Conservation (phyloP, 2,888 invertebrate genomes). For the Nymphalis urticae region DNA sequence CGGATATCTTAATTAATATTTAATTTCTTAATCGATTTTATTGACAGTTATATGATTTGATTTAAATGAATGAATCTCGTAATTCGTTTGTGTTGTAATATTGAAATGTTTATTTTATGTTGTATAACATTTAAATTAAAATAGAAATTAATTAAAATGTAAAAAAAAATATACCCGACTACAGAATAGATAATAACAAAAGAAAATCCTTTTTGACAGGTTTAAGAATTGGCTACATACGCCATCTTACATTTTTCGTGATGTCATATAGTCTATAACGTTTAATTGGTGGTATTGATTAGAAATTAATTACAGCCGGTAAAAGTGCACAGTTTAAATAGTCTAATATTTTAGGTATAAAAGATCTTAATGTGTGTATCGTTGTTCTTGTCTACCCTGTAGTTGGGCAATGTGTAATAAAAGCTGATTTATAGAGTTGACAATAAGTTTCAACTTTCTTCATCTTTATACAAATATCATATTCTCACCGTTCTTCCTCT, state of each 20-base stretch:
- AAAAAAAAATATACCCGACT: neutral
- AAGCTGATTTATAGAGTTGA: conserved; percentile 16
- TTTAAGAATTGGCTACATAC: too few species aligned
- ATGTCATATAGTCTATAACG: too few species aligned
- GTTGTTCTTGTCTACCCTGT: neutral
- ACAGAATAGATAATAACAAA: neutral
- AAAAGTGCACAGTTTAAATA: too few species aligned
- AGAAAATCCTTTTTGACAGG: too few species aligned
- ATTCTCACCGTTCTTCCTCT: neutral
- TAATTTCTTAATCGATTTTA: neutral
- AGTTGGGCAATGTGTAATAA: neutral
- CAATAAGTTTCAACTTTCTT: conserved; percentile 30
- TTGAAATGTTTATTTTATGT: neutral
- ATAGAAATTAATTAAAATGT: neutral
- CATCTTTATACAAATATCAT: conserved; percentile 4
- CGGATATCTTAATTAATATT: too few species aligned
- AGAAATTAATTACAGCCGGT: too few species aligned
- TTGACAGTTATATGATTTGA: neutral
- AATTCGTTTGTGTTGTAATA: neutral
- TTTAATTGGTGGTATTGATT: too few species aligned
- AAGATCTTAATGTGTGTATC: neutral
- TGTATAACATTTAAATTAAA: conserved; percentile 3
- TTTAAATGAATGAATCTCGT: neutral
- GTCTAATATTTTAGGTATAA: neutral
- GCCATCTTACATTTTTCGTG: too few species aligned